Evolutionary conservation across 2,113 vertebrate species (phyloP).

Genomic region (Rhineura floridana): DNA sequence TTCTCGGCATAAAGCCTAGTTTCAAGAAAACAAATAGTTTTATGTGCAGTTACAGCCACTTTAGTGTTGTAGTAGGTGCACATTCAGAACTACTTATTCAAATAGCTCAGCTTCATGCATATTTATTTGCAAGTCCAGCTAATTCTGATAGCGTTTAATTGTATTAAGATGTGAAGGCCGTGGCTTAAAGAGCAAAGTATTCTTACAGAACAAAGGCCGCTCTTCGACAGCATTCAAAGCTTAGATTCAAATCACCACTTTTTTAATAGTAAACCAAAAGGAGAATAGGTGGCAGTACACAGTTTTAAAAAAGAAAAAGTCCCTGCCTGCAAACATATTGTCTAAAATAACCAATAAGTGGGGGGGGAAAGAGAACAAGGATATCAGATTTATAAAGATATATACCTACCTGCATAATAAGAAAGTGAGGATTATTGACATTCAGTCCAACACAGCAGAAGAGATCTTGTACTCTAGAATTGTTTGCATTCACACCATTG

Average conservation of each 20-base stretch:
- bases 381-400: constrained; percentile 15
- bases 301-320: background rate
- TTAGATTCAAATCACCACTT: too few species aligned
- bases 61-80: too few species aligned
- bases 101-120: background rate
- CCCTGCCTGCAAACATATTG: background rate
- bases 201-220: too few species aligned
- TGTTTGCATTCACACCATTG: constrained; percentile 91
- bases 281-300: background rate
- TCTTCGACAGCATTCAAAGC: too few species aligned
- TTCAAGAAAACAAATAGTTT: too few species aligned
- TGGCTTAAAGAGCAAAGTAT: too few species aligned
- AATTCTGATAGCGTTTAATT: background rate
- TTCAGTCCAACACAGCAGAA: constrained; percentile 96
- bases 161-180: background rate
- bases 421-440: constrained; percentile 97
- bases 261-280: background rate
- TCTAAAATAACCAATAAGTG: background rate
- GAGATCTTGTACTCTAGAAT: constrained; percentile 89
- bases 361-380: too few species aligned
- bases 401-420: constrained; percentile 94
- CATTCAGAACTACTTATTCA: background rate
- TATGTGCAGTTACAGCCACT: too few species aligned
- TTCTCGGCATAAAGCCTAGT: background rate
- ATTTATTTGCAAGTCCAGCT: background rate